Percentiles rank a stretch among this genome's conserved stretches.
Evolutionary conservation across 2,888 invertebrate species (phyloP).

Genomic region (Fragum fragum): DNA sequence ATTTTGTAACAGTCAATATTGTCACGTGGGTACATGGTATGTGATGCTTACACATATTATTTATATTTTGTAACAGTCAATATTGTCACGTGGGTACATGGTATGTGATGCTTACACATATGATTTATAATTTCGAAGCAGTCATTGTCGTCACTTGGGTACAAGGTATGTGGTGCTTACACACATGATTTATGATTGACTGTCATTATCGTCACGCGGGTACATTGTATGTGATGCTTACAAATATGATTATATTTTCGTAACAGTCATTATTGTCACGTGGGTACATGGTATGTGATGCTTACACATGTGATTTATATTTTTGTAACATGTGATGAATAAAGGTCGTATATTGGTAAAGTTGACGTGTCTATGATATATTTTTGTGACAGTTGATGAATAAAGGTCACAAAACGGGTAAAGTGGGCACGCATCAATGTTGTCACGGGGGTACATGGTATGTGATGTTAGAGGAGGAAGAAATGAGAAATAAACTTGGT

Average conservation of each 20-base stretch:
- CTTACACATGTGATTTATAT: background rate
- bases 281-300: background rate
- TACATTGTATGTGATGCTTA: background rate
- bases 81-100: background rate
- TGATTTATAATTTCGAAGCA: too few relatives aligned
- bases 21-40: too few relatives aligned
- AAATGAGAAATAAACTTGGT: slow-evolving; percentile 82
- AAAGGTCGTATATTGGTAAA: background rate
- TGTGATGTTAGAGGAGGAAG: slow-evolving; percentile 83
- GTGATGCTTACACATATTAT: too few relatives aligned
- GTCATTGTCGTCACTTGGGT: background rate
- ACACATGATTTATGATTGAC: background rate
- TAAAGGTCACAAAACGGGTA: slow-evolving; percentile 81
- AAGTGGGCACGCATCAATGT: slow-evolving; percentile 82
- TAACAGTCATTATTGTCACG: background rate
- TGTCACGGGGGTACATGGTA: slow-evolving; percentile 85
- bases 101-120: background rate
- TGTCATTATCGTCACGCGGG: too few relatives aligned
- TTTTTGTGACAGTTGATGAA: slow-evolving; percentile 74
- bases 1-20: too few relatives aligned
- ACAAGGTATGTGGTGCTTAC: background rate
- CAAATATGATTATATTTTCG: too few relatives aligned
- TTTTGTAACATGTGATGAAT: background rate
- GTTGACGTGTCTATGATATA: too few relatives aligned
- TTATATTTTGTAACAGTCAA: too few relatives aligned